Evolutionary conservation across 2,888 invertebrate genomes (phyloP).

Genomic region (Orthonychiurus folsomi): DNA sequence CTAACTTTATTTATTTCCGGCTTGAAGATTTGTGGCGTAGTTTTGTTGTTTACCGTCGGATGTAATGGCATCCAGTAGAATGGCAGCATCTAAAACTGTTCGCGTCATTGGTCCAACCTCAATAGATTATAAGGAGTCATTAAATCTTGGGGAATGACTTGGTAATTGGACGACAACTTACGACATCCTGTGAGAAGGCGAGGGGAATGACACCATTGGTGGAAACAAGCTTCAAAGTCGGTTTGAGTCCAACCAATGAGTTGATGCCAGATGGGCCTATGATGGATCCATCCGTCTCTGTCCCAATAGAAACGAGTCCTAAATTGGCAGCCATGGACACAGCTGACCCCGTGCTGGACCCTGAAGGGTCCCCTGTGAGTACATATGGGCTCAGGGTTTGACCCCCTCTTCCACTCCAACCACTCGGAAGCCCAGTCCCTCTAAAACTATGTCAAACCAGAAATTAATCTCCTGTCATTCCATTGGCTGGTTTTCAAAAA

Average conservation of each 20-base stretch:
- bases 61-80: conserved; percentile 2
- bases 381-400: conserved; percentile 21
- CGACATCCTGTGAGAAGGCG: conserved; percentile 25
- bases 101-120: conserved; percentile 27
- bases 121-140: neutral
- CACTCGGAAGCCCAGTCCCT: conserved; percentile 18
- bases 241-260: conserved; percentile 20
- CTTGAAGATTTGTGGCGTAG: no score
- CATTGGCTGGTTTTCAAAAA: neutral
- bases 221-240: conserved; percentile 20
- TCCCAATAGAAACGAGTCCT: conserved; percentile 22
- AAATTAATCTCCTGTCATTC: neutral
- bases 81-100: conserved; percentile 18
- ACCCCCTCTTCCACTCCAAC: conserved; percentile 29
- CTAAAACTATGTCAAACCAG: conserved; percentile 22
- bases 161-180: conserved; percentile 10
- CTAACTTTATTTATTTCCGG: no score
- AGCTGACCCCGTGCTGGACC: conserved; percentile 23
- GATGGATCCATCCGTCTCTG: conserved; percentile 25
- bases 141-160: neutral
- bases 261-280: conserved; percentile 17
- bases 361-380: conserved; percentile 16
- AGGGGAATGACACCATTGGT: conserved; percentile 24
- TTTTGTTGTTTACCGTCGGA: no score
- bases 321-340: conserved; percentile 23